Conservation (phyloP, 2,888 invertebrate genomes). For the Phortica magna region DNA sequence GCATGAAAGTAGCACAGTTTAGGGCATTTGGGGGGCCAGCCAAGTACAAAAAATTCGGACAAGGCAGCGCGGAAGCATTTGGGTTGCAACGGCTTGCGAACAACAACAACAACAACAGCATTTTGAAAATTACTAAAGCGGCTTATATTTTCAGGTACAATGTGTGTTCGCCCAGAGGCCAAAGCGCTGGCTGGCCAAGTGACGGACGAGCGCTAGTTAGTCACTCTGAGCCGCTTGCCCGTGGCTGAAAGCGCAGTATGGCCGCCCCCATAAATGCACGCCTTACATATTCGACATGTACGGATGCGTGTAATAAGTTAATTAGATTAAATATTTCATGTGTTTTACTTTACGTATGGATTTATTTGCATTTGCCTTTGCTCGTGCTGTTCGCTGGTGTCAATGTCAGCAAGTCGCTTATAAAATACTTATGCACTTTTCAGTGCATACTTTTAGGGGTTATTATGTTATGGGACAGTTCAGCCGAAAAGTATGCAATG, state of each 20-base stretch:
- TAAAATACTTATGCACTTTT: constrained; percentile 21
- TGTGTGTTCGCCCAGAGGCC: constrained; percentile 65
- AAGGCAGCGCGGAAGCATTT: constrained; percentile 5
- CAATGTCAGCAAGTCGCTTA: constrained; percentile 65
- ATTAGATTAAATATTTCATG: constrained; percentile 63
- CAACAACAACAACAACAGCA: constrained; percentile 46
- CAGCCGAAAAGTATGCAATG: constrained; percentile 57
- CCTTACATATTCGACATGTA: neutral
- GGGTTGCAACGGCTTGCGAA: constrained; percentile 1
- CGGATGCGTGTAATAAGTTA: constrained; percentile 62
- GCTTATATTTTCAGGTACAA: constrained; percentile 52
- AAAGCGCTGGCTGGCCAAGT: constrained; percentile 48
- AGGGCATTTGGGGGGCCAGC: constrained; percentile 14
- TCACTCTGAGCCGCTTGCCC: neutral
- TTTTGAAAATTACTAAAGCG: constrained; percentile 71
- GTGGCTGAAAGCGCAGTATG: neutral
- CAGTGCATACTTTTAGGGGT: constrained; percentile 64
- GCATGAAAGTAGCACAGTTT: constrained; percentile 30
- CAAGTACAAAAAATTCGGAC: constrained; percentile 37
- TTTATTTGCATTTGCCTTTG: constrained; percentile 37
- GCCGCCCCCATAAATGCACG: neutral
- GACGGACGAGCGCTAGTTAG: neutral
- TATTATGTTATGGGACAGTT: constrained; percentile 41
- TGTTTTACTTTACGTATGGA: constrained; percentile 41
- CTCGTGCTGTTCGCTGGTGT: constrained; percentile 47